Conservation (phyloP, 2,888 invertebrate species). For the Andrena chrysosceles region DNA sequence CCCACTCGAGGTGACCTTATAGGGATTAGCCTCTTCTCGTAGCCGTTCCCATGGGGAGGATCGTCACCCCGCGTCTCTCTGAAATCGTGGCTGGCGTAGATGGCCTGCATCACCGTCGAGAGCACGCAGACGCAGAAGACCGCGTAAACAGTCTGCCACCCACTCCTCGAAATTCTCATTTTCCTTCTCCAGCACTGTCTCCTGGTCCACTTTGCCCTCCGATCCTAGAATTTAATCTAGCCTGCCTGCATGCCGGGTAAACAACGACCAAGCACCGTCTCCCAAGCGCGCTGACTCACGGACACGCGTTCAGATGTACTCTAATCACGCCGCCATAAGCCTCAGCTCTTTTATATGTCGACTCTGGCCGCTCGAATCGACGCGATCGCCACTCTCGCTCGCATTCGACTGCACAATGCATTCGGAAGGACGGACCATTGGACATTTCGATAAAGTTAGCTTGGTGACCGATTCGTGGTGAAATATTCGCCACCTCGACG, state of each 20-base stretch:
- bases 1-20: slow-evolving; percentile 27
- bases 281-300: slow-evolving; percentile 16
- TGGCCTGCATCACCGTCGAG: slow-evolving; percentile 4
- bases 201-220: background rate
- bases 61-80: background rate
- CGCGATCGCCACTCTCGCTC: slow-evolving; percentile 66
- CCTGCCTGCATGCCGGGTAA: slow-evolving; percentile 10
- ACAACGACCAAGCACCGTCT: background rate
- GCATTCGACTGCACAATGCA: slow-evolving; percentile 62
- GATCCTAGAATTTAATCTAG: background rate
- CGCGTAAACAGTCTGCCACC: slow-evolving; percentile 37
- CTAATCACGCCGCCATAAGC: slow-evolving; percentile 67
- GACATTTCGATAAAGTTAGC: slow-evolving; percentile 64
- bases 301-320: slow-evolving; percentile 73
- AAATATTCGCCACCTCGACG: slow-evolving; percentile 41
- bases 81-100: background rate
- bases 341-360: slow-evolving; percentile 79
- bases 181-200: background rate
- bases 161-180: slow-evolving; percentile 48
- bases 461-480: slow-evolving; percentile 69
- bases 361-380: slow-evolving; percentile 55
- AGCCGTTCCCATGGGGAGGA: background rate
- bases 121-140: slow-evolving; percentile 54
- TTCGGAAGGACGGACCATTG: slow-evolving; percentile 62
- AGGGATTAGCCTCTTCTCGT: slow-evolving; percentile 50